These are phyloP conservation scores for Steinernema scapterisci DNA, from an alignment of 2,888 invertebrate genomes.

Conservation along the genomic window DNA sequence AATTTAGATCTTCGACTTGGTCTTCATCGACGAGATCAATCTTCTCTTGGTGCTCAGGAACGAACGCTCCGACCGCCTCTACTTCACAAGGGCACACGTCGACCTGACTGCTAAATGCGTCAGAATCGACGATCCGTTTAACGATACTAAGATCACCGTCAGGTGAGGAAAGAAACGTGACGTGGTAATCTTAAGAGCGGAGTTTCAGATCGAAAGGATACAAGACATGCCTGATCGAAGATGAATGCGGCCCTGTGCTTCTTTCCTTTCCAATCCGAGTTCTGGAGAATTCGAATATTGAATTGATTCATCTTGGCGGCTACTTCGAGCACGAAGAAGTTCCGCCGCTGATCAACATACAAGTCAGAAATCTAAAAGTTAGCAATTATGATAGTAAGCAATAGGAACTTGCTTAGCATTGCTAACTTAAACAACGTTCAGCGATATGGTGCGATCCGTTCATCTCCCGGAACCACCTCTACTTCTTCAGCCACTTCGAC, in stretches of 20 bases:
- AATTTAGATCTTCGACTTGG: constrained; percentile 17
- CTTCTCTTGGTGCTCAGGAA: constrained; percentile 2
- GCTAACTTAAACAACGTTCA: constrained; percentile 9
- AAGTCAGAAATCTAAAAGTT: constrained; percentile 10
- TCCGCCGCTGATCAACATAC: not conserved
- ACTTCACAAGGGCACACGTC: constrained; percentile 22
- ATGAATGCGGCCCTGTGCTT: constrained; percentile 23
- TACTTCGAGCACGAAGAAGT: constrained; percentile 19
- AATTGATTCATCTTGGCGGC: not conserved
- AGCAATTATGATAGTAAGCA: constrained; percentile 1
- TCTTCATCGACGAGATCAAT: constrained; percentile 31
- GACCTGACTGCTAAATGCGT: not conserved
- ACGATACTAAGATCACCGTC: constrained; percentile 26
- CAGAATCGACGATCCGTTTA: not conserved
- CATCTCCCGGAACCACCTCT: constrained; percentile 41
- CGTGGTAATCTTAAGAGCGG: not conserved
- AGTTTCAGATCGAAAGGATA: not conserved
- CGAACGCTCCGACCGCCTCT: constrained; percentile 17
- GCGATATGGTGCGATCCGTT: constrained; percentile 47
- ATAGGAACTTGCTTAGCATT: too few species aligned
- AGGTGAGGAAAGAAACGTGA: not conserved
- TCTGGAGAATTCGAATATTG: constrained; percentile 3
- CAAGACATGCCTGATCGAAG: constrained; percentile 21
- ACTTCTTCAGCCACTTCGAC: constrained; percentile 41
- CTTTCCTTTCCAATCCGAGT: constrained; percentile 13